Conservation (phyloP, 2,888 invertebrate species). For the Thumatha senex region DNA sequence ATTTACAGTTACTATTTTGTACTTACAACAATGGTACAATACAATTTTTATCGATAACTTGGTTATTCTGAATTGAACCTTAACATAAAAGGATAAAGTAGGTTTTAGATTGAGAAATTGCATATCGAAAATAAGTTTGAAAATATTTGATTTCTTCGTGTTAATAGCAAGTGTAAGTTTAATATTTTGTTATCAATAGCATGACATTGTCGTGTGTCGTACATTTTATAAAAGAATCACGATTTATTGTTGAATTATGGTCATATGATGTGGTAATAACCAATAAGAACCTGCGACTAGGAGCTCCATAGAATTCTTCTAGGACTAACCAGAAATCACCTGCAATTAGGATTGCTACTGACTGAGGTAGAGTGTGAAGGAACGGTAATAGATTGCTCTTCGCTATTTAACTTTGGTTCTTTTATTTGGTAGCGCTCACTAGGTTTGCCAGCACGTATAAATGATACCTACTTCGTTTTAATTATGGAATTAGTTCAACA, state of each 20-base stretch:
- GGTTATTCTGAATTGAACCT: not conserved
- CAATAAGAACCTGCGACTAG: no score
- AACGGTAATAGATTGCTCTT: no score
- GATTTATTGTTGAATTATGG: slow-evolving; percentile 35
- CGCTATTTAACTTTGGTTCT: no score
- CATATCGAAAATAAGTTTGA: not conserved
- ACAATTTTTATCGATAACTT: not conserved
- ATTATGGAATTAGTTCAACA: no score
- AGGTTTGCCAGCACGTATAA: no score
- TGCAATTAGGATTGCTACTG: no score
- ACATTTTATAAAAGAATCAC: slow-evolving; percentile 53
- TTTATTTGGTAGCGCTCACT: no score
- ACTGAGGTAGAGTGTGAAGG: no score
- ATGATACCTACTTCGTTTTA: no score
- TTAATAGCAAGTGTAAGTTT: slow-evolving; percentile 46
- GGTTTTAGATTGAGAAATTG: not conserved
- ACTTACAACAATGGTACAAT: not conserved
- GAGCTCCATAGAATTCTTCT: no score
- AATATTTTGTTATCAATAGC: slow-evolving; percentile 35
- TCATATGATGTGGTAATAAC: not conserved
- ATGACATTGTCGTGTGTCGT: slow-evolving; percentile 59
- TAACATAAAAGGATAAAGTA: not conserved
- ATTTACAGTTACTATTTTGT: not conserved
- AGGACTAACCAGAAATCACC: no score
- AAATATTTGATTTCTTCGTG: slow-evolving; percentile 50